Evolutionary conservation across 1,140 invertebrate genomes (phyloP).

Genomic region (Drosophila lini): DNA sequence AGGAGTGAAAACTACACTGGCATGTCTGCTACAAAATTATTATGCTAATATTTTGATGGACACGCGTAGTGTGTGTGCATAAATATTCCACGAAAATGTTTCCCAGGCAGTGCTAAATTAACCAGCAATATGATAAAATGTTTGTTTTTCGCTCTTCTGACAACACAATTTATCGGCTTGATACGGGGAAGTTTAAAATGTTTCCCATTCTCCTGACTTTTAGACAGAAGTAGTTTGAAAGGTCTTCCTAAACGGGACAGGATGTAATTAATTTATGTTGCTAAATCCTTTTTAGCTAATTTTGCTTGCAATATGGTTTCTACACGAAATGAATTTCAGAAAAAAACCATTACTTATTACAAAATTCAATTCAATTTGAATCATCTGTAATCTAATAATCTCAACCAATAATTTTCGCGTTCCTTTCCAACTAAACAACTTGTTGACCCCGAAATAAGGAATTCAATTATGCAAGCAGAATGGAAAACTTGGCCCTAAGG

Average conservation of each 20-base stretch:
- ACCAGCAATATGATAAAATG: slow-evolving; percentile 13
- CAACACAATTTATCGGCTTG: slow-evolving; percentile 1
- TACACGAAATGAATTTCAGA: neutral
- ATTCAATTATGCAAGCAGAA: slow-evolving; percentile 52
- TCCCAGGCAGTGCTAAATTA: slow-evolving; percentile 4
- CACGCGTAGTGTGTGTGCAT: slow-evolving; percentile 34
- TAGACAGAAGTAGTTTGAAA: neutral
- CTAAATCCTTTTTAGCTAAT: neutral
- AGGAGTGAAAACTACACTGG: neutral
- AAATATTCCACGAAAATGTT: slow-evolving; percentile 30
- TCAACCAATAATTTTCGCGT: slow-evolving; percentile 18
- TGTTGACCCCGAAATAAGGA: slow-evolving; percentile 35
- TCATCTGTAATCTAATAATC: slow-evolving; percentile 19
- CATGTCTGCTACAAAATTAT: slow-evolving; percentile 49
- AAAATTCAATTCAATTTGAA: slow-evolving; percentile 10
- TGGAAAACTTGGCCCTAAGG: slow-evolving; percentile 35
- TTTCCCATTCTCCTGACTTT: too few relatives aligned
- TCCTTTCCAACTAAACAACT: slow-evolving; percentile 16
- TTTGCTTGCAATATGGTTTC: too few relatives aligned
- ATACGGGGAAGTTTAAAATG: neutral
- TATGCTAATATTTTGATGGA: slow-evolving; percentile 71
- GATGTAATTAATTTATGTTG: neutral
- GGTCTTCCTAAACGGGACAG: neutral
- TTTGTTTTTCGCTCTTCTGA: neutral
- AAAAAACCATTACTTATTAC: neutral